Evolutionary conservation across 2,888 invertebrate genomes (phyloP), one percentile per base, ranked within the genome.

Genomic region (Drosophila histrio): DNA sequence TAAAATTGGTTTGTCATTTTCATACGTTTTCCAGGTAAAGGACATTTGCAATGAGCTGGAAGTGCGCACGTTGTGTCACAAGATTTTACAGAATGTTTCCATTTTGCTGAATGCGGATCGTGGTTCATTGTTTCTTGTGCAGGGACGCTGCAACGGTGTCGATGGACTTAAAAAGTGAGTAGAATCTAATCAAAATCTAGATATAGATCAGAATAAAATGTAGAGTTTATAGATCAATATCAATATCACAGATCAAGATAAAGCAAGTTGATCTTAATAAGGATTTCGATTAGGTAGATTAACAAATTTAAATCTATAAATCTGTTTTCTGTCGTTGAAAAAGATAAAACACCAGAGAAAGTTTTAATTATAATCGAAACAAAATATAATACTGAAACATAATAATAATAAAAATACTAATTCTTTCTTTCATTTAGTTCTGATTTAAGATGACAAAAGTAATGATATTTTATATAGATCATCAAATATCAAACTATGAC

Each of bases 1-100:
- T 17, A 11, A 15, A 6, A 19, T 17, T 3, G 2, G 3, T 15
- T 2, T 6, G 9, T 2, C 3, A 2, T 11, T 44, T 22, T 11
- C 3, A 1, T n/a, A 0, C 4, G 8, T n/a, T 9, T 62, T 46
- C 1, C 58, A 73, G 96, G 96, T 96, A 70, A 96, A 97, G 92
- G 98, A 98, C 92, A 98, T 98, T 89, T 97, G 98, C 92, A 98
- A 98, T 92, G 98, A 98, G 92, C 93, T 98, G 89, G 98, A 98
- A 91, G 96, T 98, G 56, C 94, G 97, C 80, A 97, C 97, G 38
- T 93, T 98, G 79, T 98, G 98, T 91, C 98, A 98, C 94, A 98
- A 98, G 93, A 98, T 98, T 90, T 94, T 97, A 60, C 97, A 97
- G 92, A 98, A 98, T 92, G 98, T 98, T 63, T 97, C 97, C 89